Evolutionary conservation across 2,797 vertebrate genomes (phyloP), one percentile per base, ranked within the genome.

Genomic region (Manis pentadactyla): DNA sequence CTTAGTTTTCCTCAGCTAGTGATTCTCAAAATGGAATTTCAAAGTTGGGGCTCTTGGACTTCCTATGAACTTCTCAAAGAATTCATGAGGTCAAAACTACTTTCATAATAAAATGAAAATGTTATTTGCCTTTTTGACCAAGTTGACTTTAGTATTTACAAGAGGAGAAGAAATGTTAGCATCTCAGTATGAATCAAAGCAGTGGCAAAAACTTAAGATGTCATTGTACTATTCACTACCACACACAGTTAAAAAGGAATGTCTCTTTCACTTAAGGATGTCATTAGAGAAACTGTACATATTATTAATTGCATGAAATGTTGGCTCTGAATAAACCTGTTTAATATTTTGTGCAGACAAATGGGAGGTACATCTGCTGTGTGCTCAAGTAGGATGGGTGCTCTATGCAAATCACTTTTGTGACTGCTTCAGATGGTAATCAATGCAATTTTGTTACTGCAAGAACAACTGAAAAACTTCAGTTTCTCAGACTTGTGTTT

Each of bases 351-450:
- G 1, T 17, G 31, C 34, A 17, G 7, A 23, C 37, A 73, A 21
- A 34, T 25, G 29, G 19, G 7, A 42, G 51, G 7, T 34, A 19
- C 39, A 10, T 7, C 17, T 39, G 10, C 2, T 29, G 4, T 61
- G 0, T 3, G 10, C 7, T 34, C 21, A 21, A 11, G 9, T 3
- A 29, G 31, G 64, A 23, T 4, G 29, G 42, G 19, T 29, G 27
- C 25, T 5, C 19, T 7, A 6, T 14, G 18, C 39, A 29, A 55
- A 53, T 49, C 34, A 31, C 39, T 51, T 5, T 1, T 13, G 13
- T 0, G 2, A 3, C 7, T 7, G 0, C 11, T 18, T 31, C 25
- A 0, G 11, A 46, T 1, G 15, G 7, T 25, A 21, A 7, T 7
- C 7, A 69, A 19, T 2, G 0, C 51, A 34, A 57, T 25, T 46